Evolutionary conservation across 2,113 vertebrate species (phyloP).

Genomic region (Pseudonaja textilis): DNA sequence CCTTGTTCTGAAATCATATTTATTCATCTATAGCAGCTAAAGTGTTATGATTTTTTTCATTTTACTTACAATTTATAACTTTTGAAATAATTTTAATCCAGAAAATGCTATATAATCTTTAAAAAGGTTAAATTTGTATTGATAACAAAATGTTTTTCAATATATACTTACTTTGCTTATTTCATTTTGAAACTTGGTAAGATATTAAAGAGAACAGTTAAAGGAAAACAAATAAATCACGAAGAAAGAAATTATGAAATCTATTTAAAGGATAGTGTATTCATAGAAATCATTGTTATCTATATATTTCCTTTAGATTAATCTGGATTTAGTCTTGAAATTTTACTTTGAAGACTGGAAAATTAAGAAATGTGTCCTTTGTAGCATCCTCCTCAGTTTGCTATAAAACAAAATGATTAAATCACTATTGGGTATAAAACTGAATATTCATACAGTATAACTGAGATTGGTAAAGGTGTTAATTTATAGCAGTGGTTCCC

Average conservation of each 20-base stretch:
- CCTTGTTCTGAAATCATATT: neutral
- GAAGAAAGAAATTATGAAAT: conserved; percentile 23
- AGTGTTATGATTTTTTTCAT: conserved; percentile 10
- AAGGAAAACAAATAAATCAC: conserved; percentile 14
- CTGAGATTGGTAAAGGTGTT: neutral
- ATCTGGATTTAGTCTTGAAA: conserved; percentile 65
- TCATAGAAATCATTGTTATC: neutral
- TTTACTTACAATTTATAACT: conserved; percentile 9
- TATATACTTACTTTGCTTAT: neutral
- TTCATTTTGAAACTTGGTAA: neutral
- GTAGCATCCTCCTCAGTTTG: conserved; percentile 71
- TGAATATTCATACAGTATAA: neutral
- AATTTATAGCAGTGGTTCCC: no score
- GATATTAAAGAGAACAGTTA: neutral
- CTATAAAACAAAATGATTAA: conserved; percentile 55
- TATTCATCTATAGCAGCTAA: conserved; percentile 25
- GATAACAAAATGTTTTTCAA: neutral
- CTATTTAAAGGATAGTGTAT: conserved; percentile 22
- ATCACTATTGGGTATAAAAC: neutral
- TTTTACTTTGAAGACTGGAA: conserved; percentile 45
- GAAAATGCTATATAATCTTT: conserved; percentile 22
- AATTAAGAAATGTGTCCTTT: conserved; percentile 55
- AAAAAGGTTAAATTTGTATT: conserved; percentile 28
- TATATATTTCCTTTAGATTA: conserved; percentile 36
- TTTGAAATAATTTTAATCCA: conserved; percentile 12